phyloP scores from a whole-genome alignment of 2,797 vertebrate genomes.

The Chelon auratus region DNA sequence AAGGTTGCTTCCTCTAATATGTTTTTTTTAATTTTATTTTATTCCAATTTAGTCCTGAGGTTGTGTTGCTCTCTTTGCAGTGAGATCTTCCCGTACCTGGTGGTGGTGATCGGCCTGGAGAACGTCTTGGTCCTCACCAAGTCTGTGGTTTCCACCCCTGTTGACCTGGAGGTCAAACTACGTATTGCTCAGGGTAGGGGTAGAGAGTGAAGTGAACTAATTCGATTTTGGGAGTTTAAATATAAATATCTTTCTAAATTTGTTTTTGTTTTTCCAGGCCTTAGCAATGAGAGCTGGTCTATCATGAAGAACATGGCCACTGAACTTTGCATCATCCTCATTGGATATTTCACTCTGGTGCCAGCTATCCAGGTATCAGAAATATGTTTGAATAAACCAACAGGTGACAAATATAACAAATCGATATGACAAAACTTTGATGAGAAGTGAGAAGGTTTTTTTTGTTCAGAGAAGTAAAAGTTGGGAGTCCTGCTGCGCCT shows the following conservation, averaged over 20 bases:
- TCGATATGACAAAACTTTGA: too few species aligned
- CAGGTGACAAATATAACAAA: too few species aligned
- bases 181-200: slow-evolving; percentile 94
- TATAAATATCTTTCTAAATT: background rate
- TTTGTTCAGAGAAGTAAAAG: too few species aligned
- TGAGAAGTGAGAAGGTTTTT: too few species aligned
- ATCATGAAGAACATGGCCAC: slow-evolving; percentile 99
- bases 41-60: too few species aligned
- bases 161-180: slow-evolving; percentile 97
- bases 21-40: background rate
- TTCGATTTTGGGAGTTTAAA: too few species aligned
- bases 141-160: slow-evolving; percentile 96
- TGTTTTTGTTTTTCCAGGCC: slow-evolving; percentile 79
- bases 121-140: slow-evolving; percentile 98
- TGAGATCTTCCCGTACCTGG: slow-evolving; percentile 97
- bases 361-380: slow-evolving; percentile 95
- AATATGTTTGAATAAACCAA: background rate
- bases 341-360: slow-evolving; percentile 97
- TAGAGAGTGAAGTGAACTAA: too few species aligned
- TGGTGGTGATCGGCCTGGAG: slow-evolving; percentile 98
- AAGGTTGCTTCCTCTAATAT: background rate
- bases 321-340: slow-evolving; percentile 96
- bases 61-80: slow-evolving; percentile 73
- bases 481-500: too few species aligned
- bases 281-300: slow-evolving; percentile 98